Conservation (phyloP, 1,140 invertebrate genomes). For the Episyrphus balteatus region DNA sequence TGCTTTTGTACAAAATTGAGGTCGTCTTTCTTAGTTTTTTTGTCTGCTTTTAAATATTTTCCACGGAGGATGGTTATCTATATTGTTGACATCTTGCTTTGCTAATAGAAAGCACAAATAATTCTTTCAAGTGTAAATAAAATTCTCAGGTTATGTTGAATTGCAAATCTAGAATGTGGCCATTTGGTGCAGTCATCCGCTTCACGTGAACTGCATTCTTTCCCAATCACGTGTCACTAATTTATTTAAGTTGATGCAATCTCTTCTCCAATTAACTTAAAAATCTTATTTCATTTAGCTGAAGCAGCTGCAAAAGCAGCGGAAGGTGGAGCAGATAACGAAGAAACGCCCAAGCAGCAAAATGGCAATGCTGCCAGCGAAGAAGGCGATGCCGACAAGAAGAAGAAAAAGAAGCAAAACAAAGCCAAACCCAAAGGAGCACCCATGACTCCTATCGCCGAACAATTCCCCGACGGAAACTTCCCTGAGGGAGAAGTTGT, state of each 20-base stretch:
- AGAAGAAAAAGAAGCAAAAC: conserved; percentile 66
- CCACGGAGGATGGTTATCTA: too few species aligned
- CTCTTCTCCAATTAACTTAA: background rate
- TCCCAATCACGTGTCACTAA: background rate
- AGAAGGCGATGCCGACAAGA: conserved; percentile 54
- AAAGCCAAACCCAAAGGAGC: conserved; percentile 41
- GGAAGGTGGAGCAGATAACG: conserved; percentile 11
- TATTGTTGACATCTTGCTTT: too few species aligned
- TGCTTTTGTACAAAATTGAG: too few species aligned
- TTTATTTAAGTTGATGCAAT: background rate
- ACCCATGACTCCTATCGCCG: conserved; percentile 73
- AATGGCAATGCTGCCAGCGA: conserved; percentile 38
- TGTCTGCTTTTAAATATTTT: too few species aligned
- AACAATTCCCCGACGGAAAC: conserved; percentile 71
- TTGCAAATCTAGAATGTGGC: background rate
- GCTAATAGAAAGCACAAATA: too few species aligned
- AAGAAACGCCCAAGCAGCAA: conserved; percentile 15
- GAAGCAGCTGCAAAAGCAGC: conserved; percentile 28
- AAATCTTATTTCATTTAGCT: conserved; percentile 8
- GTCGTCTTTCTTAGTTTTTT: too few species aligned
- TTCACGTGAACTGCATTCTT: background rate
- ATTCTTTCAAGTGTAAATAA: too few species aligned
- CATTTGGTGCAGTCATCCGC: background rate
- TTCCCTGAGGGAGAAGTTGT: conserved; percentile 73
- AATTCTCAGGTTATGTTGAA: too few species aligned